A percentile compares a stretch with the other conserved stretches of the same genome.
phyloP scores from a whole-genome alignment of 2,888 invertebrate species.

The Oligia strigilis region DNA sequence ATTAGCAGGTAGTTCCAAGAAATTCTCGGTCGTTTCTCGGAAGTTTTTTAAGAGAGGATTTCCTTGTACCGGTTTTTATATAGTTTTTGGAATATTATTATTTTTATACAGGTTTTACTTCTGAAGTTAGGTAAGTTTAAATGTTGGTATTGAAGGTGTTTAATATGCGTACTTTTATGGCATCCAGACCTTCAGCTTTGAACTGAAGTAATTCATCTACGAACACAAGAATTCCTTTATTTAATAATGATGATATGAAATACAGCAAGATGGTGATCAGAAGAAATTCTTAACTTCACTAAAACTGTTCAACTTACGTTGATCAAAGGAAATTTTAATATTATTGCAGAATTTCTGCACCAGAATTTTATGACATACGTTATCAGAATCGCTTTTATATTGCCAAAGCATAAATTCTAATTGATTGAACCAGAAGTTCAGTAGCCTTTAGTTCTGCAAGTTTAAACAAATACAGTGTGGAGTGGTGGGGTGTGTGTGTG shows the following conservation, averaged over 20 bases:
- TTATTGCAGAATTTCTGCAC: background rate
- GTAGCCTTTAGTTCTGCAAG: background rate
- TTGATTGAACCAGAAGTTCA: background rate
- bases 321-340: slow-evolving; percentile 26
- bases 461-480: background rate
- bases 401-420: background rate
- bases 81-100: slow-evolving; percentile 55
- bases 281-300: background rate
- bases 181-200: background rate
- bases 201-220: background rate
- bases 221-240: background rate
- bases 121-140: background rate
- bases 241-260: background rate
- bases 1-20: slow-evolving; percentile 81
- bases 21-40: slow-evolving; percentile 76
- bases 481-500: no score
- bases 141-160: background rate
- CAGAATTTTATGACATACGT: background rate
- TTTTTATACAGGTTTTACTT: slow-evolving; percentile 45
- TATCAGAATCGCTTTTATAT: slow-evolving; percentile 11
- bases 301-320: background rate
- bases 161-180: background rate
- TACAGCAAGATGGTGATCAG: background rate
- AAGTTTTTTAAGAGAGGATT: slow-evolving; percentile 73
- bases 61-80: slow-evolving; percentile 63